These are phyloP conservation scores for Aotus griseimembra DNA, from an alignment of 2,797 vertebrate genomes.

Conservation along the genomic window DNA sequence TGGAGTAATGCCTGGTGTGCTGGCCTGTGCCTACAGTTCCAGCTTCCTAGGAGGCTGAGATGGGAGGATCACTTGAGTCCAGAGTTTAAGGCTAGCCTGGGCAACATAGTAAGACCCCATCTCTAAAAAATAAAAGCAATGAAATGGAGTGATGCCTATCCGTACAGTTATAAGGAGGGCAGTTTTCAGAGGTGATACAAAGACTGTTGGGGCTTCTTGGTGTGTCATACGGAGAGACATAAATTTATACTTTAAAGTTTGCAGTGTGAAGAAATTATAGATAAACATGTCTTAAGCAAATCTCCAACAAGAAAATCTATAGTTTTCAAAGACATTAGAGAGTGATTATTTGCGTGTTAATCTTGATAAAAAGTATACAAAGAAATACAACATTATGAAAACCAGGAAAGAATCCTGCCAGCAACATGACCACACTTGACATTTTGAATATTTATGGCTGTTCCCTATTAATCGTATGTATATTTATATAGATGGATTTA, in stretches of 20 bases:
- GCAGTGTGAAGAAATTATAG: background rate
- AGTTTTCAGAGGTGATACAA: background rate
- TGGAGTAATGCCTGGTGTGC: no score
- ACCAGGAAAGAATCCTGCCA: background rate
- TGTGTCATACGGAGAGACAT: background rate
- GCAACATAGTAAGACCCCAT: no score
- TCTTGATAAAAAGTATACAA: background rate
- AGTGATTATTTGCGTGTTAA: background rate
- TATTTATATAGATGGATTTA: background rate
- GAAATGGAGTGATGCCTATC: no score
- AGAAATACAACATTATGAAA: background rate
- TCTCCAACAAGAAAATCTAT: background rate
- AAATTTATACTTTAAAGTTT: background rate
- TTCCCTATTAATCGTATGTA: background rate
- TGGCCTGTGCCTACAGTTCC: no score
- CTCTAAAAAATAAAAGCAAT: no score
- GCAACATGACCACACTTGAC: background rate
- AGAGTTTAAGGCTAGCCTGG: no score
- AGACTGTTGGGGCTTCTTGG: background rate
- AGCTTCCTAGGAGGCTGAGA: no score
- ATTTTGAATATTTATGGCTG: background rate
- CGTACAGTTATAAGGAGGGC: rapidly evolving
- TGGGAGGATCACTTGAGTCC: no score
- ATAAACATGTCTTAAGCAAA: background rate
- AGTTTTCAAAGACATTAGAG: background rate